A percentile compares a stretch with the other conserved stretches of the same genome.
Conservation (phyloP, 2,888 invertebrate species). For the Bruchidius siliquastri region DNA sequence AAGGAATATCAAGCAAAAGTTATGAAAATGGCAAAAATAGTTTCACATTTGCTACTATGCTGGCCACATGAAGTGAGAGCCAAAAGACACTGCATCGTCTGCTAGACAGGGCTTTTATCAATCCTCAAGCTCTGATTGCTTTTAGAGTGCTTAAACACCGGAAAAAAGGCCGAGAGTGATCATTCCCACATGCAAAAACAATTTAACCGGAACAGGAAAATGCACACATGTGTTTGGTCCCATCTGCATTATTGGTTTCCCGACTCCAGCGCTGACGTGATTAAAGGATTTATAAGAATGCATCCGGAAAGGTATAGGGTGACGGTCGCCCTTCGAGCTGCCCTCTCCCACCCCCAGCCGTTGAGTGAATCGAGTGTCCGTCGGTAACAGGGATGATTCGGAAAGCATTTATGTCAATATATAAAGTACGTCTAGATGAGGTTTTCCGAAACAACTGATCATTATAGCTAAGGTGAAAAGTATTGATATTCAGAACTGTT, state of each 20-base stretch:
- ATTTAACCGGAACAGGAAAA: not conserved
- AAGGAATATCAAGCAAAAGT: too few relatives aligned
- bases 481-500: too few relatives aligned
- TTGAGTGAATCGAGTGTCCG: slow-evolving; percentile 1
- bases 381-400: not conserved
- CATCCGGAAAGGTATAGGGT: slow-evolving; percentile 2
- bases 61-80: too few relatives aligned
- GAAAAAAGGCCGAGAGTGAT: not conserved
- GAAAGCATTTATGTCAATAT: not conserved
- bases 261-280: slow-evolving; percentile 28
- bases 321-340: not conserved
- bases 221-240: slow-evolving; percentile 3
- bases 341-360: not conserved
- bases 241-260: slow-evolving; percentile 19
- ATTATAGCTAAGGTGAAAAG: too few relatives aligned
- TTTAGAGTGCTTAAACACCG: not conserved
- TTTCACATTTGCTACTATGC: too few relatives aligned
- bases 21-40: too few relatives aligned
- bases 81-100: too few relatives aligned
- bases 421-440: too few relatives aligned
- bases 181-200: not conserved
- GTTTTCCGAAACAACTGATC: too few relatives aligned
- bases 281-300: slow-evolving; percentile 34
- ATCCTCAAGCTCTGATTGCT: not conserved
- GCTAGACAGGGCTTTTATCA: too few relatives aligned